Conservation (phyloP, 2,113 vertebrate species). For the Ailurus styani region DNA sequence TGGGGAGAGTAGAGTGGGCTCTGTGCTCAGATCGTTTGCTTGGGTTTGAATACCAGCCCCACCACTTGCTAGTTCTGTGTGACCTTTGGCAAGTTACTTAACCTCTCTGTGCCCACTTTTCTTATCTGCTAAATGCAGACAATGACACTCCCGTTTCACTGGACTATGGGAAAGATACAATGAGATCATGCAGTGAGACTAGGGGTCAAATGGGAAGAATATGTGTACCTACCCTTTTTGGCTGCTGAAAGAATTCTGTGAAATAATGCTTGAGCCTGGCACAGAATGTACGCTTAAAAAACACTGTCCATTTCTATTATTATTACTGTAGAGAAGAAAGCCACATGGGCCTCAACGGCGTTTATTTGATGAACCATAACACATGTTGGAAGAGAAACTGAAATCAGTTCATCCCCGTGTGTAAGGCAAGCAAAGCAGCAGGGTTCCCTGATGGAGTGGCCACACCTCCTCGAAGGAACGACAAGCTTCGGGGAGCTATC, state of each 20-base stretch:
- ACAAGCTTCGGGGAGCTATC: neutral
- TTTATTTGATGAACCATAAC: neutral
- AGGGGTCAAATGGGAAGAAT: neutral
- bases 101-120: neutral
- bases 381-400: neutral
- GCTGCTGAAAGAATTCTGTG: neutral
- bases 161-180: neutral
- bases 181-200: neutral
- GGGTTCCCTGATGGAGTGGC: neutral
- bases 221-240: neutral
- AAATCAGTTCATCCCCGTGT: neutral
- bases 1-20: neutral
- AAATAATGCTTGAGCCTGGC: neutral
- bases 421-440: neutral
- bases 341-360: too few relatives aligned
- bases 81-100: neutral
- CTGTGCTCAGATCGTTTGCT: neutral
- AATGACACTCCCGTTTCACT: neutral
- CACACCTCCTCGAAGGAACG: neutral
- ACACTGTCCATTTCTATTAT: neutral
- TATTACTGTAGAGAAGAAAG: neutral
- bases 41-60: neutral
- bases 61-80: neutral
- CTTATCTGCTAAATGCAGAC: neutral
- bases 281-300: rapidly evolving